Evolutionary conservation across 2,797 vertebrate species (phyloP).

Genomic region (Urocyon cinereoargenteus): DNA sequence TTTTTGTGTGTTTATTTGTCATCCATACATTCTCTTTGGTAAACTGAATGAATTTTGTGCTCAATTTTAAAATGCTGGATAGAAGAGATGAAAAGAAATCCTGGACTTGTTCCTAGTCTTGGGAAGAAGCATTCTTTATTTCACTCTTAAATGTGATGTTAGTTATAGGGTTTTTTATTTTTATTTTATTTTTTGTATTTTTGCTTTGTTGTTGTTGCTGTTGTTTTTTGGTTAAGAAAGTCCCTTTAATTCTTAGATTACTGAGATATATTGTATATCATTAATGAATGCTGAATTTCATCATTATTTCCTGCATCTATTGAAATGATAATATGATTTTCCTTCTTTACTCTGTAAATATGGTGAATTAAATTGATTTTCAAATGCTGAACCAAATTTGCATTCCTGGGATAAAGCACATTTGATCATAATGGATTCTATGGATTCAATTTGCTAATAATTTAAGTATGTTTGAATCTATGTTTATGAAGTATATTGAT

Average conservation of each 20-base stretch:
- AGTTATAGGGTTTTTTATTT: neutral
- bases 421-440: neutral
- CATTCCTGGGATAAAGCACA: neutral
- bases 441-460: neutral
- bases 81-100: neutral
- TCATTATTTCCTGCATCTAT: neutral
- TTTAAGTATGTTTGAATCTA: neutral
- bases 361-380: conserved; percentile 29
- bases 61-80: neutral
- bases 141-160: neutral
- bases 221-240: neutral
- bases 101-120: neutral
- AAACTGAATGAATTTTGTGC: neutral
- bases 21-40: neutral
- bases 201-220: neutral
- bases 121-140: neutral
- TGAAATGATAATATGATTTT: neutral
- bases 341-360: neutral
- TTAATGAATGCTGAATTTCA: neutral
- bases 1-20: neutral
- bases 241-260: neutral
- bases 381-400: neutral
- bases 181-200: neutral
- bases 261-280: neutral
- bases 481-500: neutral